A percentile compares a stretch with the other conserved stretches of the same genome.
phyloP scores from a whole-genome alignment of 2,888 invertebrate species.

The Ommatoiulus sabulosus region DNA sequence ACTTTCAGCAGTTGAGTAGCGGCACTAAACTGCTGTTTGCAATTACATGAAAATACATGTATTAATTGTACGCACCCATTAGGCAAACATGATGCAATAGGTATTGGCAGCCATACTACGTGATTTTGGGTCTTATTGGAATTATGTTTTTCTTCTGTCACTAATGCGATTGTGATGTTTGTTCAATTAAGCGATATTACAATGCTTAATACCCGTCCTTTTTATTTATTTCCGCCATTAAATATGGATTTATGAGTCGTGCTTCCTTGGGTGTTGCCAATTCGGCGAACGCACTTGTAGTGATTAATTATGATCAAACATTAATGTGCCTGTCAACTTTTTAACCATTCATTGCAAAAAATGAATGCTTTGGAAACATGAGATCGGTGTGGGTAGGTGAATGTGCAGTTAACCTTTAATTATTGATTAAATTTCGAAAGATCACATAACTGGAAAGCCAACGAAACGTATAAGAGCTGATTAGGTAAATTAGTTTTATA shows the following conservation, averaged over 20 bases:
- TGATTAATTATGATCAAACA: constrained; percentile 45
- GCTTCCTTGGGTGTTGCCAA: constrained; percentile 43
- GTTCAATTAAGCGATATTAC: not conserved
- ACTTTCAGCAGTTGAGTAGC: not conserved
- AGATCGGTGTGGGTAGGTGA: not conserved
- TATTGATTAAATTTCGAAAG: not conserved
- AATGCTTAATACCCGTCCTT: not conserved
- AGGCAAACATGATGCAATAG: not conserved
- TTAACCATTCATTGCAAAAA: not conserved
- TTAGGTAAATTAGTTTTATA: not conserved
- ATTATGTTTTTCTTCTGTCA: not conserved
- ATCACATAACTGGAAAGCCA: not conserved
- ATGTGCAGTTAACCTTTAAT: not conserved
- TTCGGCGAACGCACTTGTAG: not conserved
- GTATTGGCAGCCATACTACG: not conserved
- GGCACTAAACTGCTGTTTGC: not conserved
- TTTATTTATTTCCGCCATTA: constrained; percentile 36
- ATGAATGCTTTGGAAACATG: not conserved
- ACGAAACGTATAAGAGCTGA: not conserved
- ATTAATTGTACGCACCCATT: not conserved
- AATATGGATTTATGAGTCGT: constrained; percentile 8
- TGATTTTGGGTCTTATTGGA: not conserved
- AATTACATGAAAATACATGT: not conserved
- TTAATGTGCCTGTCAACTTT: not conserved
- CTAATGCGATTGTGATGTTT: constrained; percentile 33